These are phyloP conservation scores for Siderastrea siderea DNA, from an alignment of 92 coral and sea anemone genomes.

Conservation along the genomic window DNA sequence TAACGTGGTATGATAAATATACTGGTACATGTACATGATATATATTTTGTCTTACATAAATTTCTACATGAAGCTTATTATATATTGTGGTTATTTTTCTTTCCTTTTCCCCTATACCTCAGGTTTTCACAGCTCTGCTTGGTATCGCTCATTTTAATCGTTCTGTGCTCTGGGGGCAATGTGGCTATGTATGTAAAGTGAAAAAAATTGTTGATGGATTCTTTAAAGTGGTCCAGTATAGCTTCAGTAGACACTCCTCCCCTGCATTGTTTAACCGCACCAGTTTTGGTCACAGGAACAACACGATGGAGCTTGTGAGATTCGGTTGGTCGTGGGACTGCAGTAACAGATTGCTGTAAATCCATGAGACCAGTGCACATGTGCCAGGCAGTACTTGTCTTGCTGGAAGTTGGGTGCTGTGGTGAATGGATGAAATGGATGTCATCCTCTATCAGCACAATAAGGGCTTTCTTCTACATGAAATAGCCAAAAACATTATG, in stretches of 20 bases:
- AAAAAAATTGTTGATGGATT: conserved; percentile 22
- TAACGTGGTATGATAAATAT: no score
- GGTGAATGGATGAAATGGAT: conserved; percentile 44
- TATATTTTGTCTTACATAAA: no score
- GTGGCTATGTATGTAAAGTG: conserved; percentile 22
- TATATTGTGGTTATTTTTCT: background rate
- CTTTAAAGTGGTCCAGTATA: background rate
- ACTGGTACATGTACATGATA: no score
- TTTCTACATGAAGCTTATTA: no score
- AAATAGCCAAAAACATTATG: no score
- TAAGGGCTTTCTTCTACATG: conserved; percentile 22
- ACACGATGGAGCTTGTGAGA: conserved; percentile 12
- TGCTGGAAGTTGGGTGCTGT: conserved; percentile 5
- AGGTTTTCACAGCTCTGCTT: conserved; percentile 57
- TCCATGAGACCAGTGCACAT: conserved; percentile 39
- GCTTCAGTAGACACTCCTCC: conserved; percentile 44
- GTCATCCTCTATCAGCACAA: conserved; percentile 33
- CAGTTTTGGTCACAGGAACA: conserved; percentile 36
- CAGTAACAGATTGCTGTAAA: conserved; percentile 2
- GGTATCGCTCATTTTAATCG: conserved; percentile 41
- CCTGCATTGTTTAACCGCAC: conserved; percentile 10
- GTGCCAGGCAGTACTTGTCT: conserved; percentile 25
- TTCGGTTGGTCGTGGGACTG: conserved; percentile 16
- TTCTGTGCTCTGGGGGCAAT: conserved; percentile 39
- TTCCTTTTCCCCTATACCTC: conserved; percentile 34